These are phyloP conservation scores for Pangasius sanitwongsei DNA, from an alignment of 2,797 vertebrate genomes.

Conservation along the genomic window DNA sequence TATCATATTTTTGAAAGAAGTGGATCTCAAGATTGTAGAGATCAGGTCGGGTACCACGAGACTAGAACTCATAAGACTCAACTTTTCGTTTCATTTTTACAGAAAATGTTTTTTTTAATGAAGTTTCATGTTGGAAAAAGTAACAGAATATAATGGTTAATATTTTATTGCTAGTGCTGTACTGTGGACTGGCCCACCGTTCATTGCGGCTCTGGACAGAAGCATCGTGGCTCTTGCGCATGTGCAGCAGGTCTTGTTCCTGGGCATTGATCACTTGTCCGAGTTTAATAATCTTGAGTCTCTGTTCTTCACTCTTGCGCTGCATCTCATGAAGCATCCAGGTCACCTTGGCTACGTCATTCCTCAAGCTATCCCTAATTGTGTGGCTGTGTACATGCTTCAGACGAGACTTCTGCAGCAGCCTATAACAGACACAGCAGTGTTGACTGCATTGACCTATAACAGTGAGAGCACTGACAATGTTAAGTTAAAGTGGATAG, in stretches of 20 bases:
- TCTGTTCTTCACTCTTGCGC: conserved; percentile 76
- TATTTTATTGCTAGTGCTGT: neutral
- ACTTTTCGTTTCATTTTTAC: neutral
- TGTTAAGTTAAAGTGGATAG: neutral
- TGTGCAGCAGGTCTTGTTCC: conserved; percentile 76
- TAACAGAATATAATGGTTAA: neutral
- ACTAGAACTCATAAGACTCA: neutral
- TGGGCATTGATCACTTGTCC: conserved; percentile 67
- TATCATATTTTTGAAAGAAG: neutral
- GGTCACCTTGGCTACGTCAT: conserved; percentile 72
- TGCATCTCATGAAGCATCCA: conserved; percentile 71
- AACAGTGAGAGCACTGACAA: neutral
- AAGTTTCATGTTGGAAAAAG: neutral
- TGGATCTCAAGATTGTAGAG: neutral
- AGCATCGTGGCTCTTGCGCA: conserved; percentile 74
- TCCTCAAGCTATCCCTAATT: conserved; percentile 76
- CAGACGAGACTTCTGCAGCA: conserved; percentile 77
- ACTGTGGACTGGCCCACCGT: conserved; percentile 70
- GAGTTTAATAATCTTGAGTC: conserved; percentile 75
- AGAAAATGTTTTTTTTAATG: neutral
- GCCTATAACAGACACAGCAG: conserved; percentile 71
- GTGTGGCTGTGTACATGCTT: conserved; percentile 77
- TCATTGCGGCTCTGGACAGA: conserved; percentile 76
- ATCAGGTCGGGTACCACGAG: neutral
- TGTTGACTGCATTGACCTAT: neutral